phyloP scores from a whole-genome alignment of 2,797 vertebrate species.

The Rostrhamus sociabilis region DNA sequence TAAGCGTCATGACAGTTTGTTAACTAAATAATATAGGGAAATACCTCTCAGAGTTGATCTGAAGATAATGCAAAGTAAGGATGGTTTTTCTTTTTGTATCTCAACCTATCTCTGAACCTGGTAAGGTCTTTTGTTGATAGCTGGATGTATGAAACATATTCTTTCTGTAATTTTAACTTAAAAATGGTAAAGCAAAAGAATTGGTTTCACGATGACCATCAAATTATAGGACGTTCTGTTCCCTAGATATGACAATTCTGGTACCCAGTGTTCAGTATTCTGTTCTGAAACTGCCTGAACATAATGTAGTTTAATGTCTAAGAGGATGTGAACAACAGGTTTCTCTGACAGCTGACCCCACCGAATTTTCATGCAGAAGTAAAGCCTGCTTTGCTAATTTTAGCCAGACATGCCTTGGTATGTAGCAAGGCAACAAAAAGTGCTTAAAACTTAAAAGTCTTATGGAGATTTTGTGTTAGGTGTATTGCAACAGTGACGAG shows the following conservation, averaged over 20 bases:
- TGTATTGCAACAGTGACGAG: not conserved
- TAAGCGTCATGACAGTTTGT: not conserved
- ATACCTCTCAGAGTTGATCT: not conserved
- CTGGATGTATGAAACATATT: not conserved
- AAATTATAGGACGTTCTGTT: not conserved
- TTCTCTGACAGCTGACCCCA: not conserved
- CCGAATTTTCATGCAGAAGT: not conserved
- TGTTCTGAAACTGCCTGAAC: not conserved
- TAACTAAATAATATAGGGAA: not conserved
- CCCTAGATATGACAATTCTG: not conserved
- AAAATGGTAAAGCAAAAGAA: not conserved
- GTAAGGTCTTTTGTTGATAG: not conserved
- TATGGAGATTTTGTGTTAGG: not conserved
- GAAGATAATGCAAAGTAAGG: not conserved
- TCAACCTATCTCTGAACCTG: not conserved
- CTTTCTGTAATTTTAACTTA: not conserved
- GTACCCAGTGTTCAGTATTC: not conserved
- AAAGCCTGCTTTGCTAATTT: not conserved
- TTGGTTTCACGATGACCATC: not conserved
- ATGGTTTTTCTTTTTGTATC: not conserved
- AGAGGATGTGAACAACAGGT: not conserved
- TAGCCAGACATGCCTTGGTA: not conserved
- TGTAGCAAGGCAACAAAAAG: not conserved
- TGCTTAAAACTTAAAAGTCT: not conserved
- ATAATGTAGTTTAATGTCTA: not conserved